phyloP scores from a whole-genome alignment of 1,140 invertebrate genomes.

The Pogonus chalceus region DNA sequence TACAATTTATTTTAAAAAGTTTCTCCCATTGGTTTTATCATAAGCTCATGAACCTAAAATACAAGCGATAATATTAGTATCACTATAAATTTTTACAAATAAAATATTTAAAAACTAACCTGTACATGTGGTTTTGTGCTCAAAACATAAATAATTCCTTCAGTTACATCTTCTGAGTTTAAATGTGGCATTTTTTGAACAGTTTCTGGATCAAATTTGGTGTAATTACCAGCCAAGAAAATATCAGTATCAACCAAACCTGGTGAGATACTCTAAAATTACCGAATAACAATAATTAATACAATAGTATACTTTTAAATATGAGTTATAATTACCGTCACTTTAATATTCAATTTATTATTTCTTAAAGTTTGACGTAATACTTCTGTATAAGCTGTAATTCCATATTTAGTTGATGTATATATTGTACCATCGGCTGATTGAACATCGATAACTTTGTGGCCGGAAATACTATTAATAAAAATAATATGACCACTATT shows the following conservation, averaged over 20 bases:
- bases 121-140: slow-evolving; percentile 28
- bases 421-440: slow-evolving; percentile 38
- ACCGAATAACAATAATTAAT: neutral
- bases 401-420: slow-evolving; percentile 48
- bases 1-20: neutral
- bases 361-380: slow-evolving; percentile 46
- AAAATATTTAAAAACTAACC: slow-evolving; percentile 16
- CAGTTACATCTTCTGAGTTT: slow-evolving; percentile 31
- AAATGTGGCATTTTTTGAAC: slow-evolving; percentile 15
- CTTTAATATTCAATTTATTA: slow-evolving; percentile 43
- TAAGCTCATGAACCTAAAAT: slow-evolving; percentile 11
- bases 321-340: slow-evolving; percentile 37
- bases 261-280: slow-evolving; percentile 25
- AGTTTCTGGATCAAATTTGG: neutral
- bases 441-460: slow-evolving; percentile 25
- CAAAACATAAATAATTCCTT: slow-evolving; percentile 29
- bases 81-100: neutral
- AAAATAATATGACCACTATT: slow-evolving; percentile 54
- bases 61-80: slow-evolving; percentile 29
- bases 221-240: neutral
- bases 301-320: neutral
- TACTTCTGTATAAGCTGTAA: slow-evolving; percentile 49
- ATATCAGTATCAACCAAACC: slow-evolving; percentile 27
- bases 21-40: neutral
- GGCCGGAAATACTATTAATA: slow-evolving; percentile 42